Conservation (phyloP, 2,113 vertebrate species). For the Aptenodytes forsteri region DNA sequence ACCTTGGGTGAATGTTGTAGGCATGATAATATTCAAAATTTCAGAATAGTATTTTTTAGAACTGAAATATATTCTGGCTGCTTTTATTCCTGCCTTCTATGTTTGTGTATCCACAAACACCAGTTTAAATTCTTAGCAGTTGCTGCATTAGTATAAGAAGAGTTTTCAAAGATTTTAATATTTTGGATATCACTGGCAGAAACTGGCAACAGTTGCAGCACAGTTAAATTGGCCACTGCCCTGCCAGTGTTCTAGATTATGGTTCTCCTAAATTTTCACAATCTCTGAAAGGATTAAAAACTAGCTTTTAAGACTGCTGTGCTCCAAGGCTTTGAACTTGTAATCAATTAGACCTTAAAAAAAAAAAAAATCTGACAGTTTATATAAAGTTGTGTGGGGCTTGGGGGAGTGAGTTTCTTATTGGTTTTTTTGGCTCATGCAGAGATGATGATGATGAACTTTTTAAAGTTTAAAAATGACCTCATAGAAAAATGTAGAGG, state of each 20-base stretch:
- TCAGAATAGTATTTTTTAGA: neutral
- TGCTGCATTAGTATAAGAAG: neutral
- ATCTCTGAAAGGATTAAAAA: neutral
- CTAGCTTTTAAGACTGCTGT: neutral
- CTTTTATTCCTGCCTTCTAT: neutral
- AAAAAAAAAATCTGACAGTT: neutral
- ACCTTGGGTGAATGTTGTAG: neutral
- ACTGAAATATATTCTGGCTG: neutral
- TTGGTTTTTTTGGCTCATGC: neutral
- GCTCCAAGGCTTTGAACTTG: neutral
- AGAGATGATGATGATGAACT: neutral
- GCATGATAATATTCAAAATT: neutral
- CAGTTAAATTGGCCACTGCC: neutral
- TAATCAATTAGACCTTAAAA: neutral
- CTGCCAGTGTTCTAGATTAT: neutral
- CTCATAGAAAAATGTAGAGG: neutral
- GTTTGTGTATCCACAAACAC: neutral
- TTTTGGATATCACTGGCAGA: neutral
- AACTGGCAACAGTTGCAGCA: neutral
- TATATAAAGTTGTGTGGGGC: neutral
- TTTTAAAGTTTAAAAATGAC: neutral
- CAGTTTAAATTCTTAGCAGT: neutral
- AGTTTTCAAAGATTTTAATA: neutral
- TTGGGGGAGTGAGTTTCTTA: neutral
- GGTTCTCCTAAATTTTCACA: neutral